Evolutionary conservation across 2,797 vertebrate species (phyloP).

Genomic region (Aplochiton taeniatus): DNA sequence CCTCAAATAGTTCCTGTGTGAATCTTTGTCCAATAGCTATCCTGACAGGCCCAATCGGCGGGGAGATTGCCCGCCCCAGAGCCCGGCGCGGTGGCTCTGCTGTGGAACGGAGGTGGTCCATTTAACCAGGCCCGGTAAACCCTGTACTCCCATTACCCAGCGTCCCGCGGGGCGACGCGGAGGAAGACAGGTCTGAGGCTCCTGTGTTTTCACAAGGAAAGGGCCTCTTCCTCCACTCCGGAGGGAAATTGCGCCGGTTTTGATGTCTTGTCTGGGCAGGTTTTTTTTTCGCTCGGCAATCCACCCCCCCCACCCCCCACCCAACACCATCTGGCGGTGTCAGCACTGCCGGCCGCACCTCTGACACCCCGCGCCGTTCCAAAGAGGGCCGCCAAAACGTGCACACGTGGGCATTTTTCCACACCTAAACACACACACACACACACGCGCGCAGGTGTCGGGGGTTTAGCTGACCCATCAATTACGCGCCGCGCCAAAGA

Average conservation of each 20-base stretch:
- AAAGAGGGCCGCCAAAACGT: conserved; percentile 38
- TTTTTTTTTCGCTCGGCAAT: conserved; percentile 23
- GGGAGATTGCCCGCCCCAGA: conserved; percentile 67
- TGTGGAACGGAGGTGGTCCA: conserved; percentile 55
- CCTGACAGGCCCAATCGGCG: conserved; percentile 65
- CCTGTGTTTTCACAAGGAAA: conserved; percentile 30
- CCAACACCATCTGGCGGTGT: conserved; percentile 37
- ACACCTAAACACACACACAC: too few relatives aligned
- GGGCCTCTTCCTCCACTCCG: conserved; percentile 9
- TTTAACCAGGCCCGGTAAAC: conserved; percentile 58
- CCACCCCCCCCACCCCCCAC: too few relatives aligned
- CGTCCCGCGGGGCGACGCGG: conserved; percentile 49
- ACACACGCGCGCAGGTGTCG: conserved; percentile 24
- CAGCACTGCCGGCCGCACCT: conserved; percentile 50
- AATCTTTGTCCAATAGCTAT: conserved; percentile 58
- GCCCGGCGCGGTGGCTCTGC: conserved; percentile 41
- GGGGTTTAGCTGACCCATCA: conserved; percentile 68
- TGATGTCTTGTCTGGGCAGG: conserved; percentile 33
- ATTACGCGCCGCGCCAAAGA: conserved; percentile 62
- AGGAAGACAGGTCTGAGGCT: conserved; percentile 42
- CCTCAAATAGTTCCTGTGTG: conserved; percentile 38
- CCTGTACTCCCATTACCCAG: conserved; percentile 42
- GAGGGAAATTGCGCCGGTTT: conserved; percentile 45
- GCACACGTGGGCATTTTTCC: conserved; percentile 33
- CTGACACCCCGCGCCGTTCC: conserved; percentile 28